Evolutionary conservation across 2,888 invertebrate genomes (phyloP).

Genomic region (Stenichneumon culpator): DNA sequence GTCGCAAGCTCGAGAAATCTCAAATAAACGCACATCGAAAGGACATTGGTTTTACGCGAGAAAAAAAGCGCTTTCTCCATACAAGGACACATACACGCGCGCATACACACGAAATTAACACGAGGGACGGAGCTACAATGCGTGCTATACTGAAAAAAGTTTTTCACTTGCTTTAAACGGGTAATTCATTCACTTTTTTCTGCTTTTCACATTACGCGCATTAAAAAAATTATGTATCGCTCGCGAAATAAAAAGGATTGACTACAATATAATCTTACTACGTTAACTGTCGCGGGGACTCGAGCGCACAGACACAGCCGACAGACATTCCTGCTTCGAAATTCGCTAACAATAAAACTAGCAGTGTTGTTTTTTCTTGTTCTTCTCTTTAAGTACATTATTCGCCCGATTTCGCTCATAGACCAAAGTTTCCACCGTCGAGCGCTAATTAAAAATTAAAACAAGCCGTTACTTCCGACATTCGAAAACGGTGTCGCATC

Average conservation of each 20-base stretch:
- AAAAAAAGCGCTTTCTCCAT: constrained; percentile 19
- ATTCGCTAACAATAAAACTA: constrained; percentile 40
- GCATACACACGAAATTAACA: constrained; percentile 60
- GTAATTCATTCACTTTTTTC: constrained; percentile 54
- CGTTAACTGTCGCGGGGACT: constrained; percentile 38
- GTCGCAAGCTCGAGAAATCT: constrained; percentile 81
- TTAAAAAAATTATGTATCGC: constrained; percentile 35
- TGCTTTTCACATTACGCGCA: constrained; percentile 46
- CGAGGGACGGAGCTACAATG: constrained; percentile 83
- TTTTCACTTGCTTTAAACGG: constrained; percentile 47
- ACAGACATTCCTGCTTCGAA: constrained; percentile 55
- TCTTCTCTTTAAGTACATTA: constrained; percentile 68
- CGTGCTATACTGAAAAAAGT: constrained; percentile 75
- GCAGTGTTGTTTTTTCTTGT: constrained; percentile 27
- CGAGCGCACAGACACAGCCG: constrained; percentile 60
- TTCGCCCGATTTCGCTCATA: constrained; percentile 32
- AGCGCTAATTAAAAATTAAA: constrained; percentile 2
- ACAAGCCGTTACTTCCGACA: neutral
- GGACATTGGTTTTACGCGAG: constrained; percentile 72
- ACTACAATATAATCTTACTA: constrained; percentile 26
- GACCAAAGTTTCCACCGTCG: constrained; percentile 17
- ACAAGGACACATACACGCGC: constrained; percentile 12
- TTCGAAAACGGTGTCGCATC: neutral
- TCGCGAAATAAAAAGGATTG: constrained; percentile 49
- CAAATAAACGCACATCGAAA: constrained; percentile 71